Evolutionary conservation across 2,888 invertebrate species (phyloP).

Genomic region (Acleris literana): DNA sequence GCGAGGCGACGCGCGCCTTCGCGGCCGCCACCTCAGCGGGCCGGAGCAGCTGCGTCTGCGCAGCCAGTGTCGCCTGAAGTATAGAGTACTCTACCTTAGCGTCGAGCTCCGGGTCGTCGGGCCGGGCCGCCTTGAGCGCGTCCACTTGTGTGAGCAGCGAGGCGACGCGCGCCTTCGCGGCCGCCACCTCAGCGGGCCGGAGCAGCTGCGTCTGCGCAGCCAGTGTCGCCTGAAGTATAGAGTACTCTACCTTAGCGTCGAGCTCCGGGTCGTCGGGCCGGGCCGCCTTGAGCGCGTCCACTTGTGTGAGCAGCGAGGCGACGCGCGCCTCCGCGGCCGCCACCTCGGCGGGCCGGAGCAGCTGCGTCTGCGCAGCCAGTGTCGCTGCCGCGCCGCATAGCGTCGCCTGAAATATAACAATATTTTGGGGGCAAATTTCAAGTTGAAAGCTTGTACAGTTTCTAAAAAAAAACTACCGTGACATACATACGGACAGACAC

Average conservation of each 20-base stretch:
- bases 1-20: too few relatives aligned
- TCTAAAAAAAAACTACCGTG: too few relatives aligned
- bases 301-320: conserved; percentile 25
- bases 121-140: conserved; percentile 41
- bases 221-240: not conserved
- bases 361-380: conserved; percentile 16
- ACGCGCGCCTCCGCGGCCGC: conserved; percentile 34
- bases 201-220: conserved; percentile 56
- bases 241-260: conserved; percentile 83
- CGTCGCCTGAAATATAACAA: conserved; percentile 30
- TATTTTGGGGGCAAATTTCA: too few relatives aligned
- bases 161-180: conserved; percentile 32
- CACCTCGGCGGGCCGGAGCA: conserved; percentile 58
- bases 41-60: too few relatives aligned
- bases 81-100: conserved; percentile 85
- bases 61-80: too few relatives aligned
- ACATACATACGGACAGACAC: too few relatives aligned
- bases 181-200: conserved; percentile 29
- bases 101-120: conserved; percentile 85
- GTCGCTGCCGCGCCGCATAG: conserved; percentile 33
- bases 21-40: too few relatives aligned
- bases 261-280: conserved; percentile 83
- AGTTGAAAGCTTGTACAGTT: too few relatives aligned
- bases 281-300: conserved; percentile 8
- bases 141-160: conserved; percentile 25